Evolutionary conservation across 2,888 invertebrate genomes (phyloP).

Genomic region (Tenthredo notha): DNA sequence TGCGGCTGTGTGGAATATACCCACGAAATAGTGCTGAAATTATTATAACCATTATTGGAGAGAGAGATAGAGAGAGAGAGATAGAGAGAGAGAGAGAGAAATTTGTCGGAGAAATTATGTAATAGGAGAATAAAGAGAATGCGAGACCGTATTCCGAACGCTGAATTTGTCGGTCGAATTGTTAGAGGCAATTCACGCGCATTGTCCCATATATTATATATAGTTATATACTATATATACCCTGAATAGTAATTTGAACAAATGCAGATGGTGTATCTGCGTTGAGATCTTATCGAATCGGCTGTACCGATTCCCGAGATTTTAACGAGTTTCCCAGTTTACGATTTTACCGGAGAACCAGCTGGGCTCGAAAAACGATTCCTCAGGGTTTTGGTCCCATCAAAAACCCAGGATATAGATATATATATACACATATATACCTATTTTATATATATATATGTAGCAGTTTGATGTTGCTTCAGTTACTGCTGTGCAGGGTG

Average conservation of each 20-base stretch:
- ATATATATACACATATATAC: background rate
- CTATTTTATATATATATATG: background rate
- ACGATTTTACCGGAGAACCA: slow-evolving; percentile 7
- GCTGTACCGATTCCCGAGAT: slow-evolving; percentile 14
- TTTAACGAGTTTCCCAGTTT: slow-evolving; percentile 35
- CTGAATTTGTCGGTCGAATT: background rate
- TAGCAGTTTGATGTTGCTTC: background rate
- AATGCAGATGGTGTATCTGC: slow-evolving; percentile 21
- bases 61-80: slow-evolving; percentile 36
- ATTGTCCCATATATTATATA: background rate
- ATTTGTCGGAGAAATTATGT: slow-evolving; percentile 11
- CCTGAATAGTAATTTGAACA: slow-evolving; percentile 1
- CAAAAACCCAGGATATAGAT: slow-evolving; percentile 13
- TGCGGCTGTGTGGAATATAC: slow-evolving; percentile 9
- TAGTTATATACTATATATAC: background rate
- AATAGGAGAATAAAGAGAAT: slow-evolving; percentile 6
- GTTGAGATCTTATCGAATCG: slow-evolving; percentile 28
- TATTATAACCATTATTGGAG: slow-evolving; percentile 40
- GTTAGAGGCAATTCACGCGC: slow-evolving; percentile 8
- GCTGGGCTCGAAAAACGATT: slow-evolving; percentile 50
- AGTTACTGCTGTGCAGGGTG: background rate
- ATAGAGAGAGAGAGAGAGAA: slow-evolving; percentile 46
- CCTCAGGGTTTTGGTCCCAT: slow-evolving; percentile 32
- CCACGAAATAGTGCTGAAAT: slow-evolving; percentile 19
- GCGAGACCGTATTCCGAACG: background rate